Base-by-base conservation (phyloP, 1,140 invertebrate species). In the Trichogramma pretiosum region DNA sequence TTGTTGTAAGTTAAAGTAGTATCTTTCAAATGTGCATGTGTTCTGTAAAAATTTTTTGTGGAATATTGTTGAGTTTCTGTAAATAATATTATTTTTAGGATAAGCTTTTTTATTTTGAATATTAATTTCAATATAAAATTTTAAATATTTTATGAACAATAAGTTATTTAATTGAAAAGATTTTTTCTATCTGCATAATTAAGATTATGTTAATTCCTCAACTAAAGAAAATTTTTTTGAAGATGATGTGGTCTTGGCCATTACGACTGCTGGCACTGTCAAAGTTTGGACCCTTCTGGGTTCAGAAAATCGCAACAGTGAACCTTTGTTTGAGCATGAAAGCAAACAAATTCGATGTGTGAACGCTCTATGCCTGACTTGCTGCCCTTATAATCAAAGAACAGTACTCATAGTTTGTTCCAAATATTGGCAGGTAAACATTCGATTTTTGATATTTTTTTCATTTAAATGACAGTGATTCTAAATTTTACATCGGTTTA, bases 221-320 rank as follows among this genome's bases (percentile, higher is more conserved):
- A 28, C 24, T 28, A 28, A 28, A 7, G 5, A 28, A 28, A 7
- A 11, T 28, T 28, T n/a, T 28, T 28, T 28, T 28, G 56, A 84
- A 83, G 93, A 97, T 74, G 95, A 98, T 72, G 93, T 98, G 7
- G 87, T 98, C 5, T 74, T 99, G 56, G 96, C 91, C 14, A 80
- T 98, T 35, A 95, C 94, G 9, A 93, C 94, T 28, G 93, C 93
- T 11, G 96, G 96, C 24, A 93, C 90, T 38, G 91, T 99, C 5
- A 99, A 98, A 75, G 89, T 98, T 0, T 99, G 96, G 96, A 96
- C 93, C 0, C 73, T 98, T 3, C 74, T 84, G 26, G 90, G 90
- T 5, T 81, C 85, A 50, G 93, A 98, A 65, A 84, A 86, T 56
- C 89, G 87, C 59, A 83, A 86, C 56, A 82, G 82, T 9, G 84